Base-by-base conservation (phyloP, 2,888 invertebrate species). In the Pseudococcus jackbeardsleyi region DNA sequence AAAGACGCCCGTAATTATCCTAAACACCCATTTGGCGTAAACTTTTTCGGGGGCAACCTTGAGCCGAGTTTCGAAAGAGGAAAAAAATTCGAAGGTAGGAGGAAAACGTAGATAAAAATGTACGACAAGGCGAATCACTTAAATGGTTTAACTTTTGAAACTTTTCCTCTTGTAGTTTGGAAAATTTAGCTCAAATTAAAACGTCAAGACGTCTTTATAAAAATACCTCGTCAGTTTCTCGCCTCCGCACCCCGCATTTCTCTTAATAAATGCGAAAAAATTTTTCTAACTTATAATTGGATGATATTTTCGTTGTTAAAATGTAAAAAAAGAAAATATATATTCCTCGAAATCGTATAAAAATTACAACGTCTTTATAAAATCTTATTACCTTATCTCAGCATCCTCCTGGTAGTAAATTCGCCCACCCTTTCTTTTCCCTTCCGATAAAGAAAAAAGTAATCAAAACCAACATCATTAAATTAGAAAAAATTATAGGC, bases 1-100 rank as follows among this genome's bases (percentile, higher is more conserved):
- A 72, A 72, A 72, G 68, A 72, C 68, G 68, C 68, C 26, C 26
- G 68, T 72, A 72, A 72, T 72, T 72, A 72, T 72, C 68, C 68
- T 72, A 72, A 72, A 72, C 33, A 72, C 26, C 68, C n/a, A 19
- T 59, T n/a, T 59, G 59, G 59, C 19, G 68, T 12, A 72, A 22
- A 72, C 68, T 72, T 72, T 26, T 33, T 33, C 26, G 26, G 68
- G 68, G 4, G 11, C 33, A 72, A 72, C 68, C 68, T 72, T 72
- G 68, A 72, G 68, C 12, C 15, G 12, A 33, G 33, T 15, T 72
- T 12, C 26, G 5, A 59, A 19, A 59, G 68, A 33, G 68, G 12
- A 72, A 22, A 33, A 72, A 72, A 72, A 59, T 46, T 11, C 46
- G 2, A 59, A 59, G 59, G 59, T 59, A 72, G 33, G 15, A 72